Percentiles rank a stretch among this genome's conserved stretches.
phyloP scores from a whole-genome alignment of 2,113 vertebrate species.

The Procavia capensis region DNA sequence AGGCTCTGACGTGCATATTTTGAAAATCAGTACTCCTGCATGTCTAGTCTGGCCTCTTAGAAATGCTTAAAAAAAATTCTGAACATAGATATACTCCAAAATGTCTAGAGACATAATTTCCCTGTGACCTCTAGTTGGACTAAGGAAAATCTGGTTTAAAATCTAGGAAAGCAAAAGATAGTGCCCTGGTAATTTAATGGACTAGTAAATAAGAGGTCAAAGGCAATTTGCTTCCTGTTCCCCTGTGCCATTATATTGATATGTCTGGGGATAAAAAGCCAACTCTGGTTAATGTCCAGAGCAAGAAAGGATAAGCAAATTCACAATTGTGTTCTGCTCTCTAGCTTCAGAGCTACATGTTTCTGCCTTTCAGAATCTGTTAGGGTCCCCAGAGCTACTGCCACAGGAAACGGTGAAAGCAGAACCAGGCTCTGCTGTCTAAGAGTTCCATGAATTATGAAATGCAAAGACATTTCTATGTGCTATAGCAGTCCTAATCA shows the following conservation, averaged over 20 bases:
- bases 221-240: constrained; percentile 63
- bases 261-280: constrained; percentile 72
- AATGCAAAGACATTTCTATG: not conserved
- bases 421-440: not conserved
- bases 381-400: constrained; percentile 1
- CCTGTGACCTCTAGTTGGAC: constrained; percentile 45
- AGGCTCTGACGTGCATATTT: not conserved
- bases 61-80: constrained; percentile 4
- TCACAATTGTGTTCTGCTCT: constrained; percentile 45
- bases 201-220: constrained; percentile 75
- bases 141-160: constrained; percentile 60
- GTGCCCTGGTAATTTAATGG: constrained; percentile 60
- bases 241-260: constrained; percentile 58
- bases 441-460: not conserved
- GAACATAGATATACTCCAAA: constrained; percentile 17
- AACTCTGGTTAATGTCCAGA: constrained; percentile 69
- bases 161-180: constrained; percentile 44
- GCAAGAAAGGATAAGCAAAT: constrained; percentile 67
- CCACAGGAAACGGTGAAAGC: constrained; percentile 8
- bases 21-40: not conserved
- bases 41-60: not conserved
- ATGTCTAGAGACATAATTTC: constrained; percentile 53
- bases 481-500: not conserved
- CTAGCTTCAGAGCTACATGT: not conserved
- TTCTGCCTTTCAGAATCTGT: constrained; percentile 13